Conservation (phyloP, 2,888 invertebrate species). For the Microplitis manilae region DNA sequence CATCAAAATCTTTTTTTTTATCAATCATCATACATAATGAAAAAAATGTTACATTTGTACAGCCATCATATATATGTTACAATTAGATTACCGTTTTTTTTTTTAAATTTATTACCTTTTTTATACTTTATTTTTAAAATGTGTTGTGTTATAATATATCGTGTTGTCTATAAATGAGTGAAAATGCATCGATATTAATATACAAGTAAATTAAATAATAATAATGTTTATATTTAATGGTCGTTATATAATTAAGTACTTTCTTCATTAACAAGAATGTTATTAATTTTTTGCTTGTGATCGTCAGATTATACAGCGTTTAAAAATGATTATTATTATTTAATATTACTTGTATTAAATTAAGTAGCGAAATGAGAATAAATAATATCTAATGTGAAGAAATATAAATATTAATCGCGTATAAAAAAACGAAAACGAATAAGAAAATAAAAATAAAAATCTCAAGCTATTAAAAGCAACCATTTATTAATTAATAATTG, state of each 20-base stretch:
- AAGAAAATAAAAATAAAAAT: constrained; percentile 47
- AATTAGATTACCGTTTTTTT: constrained; percentile 68
- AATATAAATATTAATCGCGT: constrained; percentile 46
- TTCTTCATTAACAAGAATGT: neutral
- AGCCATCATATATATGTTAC: constrained; percentile 73
- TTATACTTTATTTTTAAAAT: constrained; percentile 51
- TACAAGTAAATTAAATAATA: constrained; percentile 54
- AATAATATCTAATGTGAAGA: constrained; percentile 59
- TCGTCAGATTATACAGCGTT: neutral
- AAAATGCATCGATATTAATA: constrained; percentile 59
- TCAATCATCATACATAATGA: constrained; percentile 69
- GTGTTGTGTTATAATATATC: constrained; percentile 38
- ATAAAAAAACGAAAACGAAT: constrained; percentile 49
- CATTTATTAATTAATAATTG: constrained; percentile 49
- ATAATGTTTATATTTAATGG: constrained; percentile 47
- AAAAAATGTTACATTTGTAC: constrained; percentile 74
- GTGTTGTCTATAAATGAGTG: constrained; percentile 60
- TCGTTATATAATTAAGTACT: neutral
- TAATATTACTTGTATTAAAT: constrained; percentile 54
- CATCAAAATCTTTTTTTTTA: constrained; percentile 51
- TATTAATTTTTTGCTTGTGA: neutral
- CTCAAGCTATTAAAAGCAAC: constrained; percentile 59
- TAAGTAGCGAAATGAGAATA: constrained; percentile 58
- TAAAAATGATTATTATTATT: neutral
- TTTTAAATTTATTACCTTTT: constrained; percentile 49